Conservation (phyloP, 2,113 vertebrate genomes). For the Ptilonorhynchus violaceus region DNA sequence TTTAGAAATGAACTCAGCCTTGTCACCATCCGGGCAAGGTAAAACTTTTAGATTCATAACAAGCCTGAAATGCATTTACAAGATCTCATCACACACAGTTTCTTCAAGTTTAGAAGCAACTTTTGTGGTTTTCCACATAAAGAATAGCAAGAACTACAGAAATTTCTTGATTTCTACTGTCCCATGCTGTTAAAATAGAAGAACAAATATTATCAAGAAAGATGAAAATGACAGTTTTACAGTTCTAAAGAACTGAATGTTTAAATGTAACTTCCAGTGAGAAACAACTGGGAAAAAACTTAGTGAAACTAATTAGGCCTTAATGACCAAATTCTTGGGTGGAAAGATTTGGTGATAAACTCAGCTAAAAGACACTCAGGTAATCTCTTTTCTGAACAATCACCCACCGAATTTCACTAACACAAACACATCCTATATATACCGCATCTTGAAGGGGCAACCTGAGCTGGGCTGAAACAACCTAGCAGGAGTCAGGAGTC, state of each 20-base stretch:
- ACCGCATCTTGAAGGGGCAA: not conserved
- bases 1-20: conserved; percentile 1
- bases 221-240: not conserved
- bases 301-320: not conserved
- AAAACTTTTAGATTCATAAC: conserved; percentile 45
- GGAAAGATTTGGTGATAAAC: not conserved
- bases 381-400: not conserved
- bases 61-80: conserved; percentile 39
- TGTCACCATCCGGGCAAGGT: not conserved
- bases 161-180: conserved; percentile 33
- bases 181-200: conserved; percentile 46
- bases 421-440: not conserved
- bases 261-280: not conserved
- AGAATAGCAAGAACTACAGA: not conserved
- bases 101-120: conserved; percentile 23
- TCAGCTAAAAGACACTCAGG: not conserved
- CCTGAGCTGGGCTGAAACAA: not conserved
- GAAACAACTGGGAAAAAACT: not conserved
- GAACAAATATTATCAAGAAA: conserved; percentile 54
- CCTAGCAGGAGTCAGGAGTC: not conserved
- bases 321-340: not conserved
- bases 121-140: not conserved
- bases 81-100: conserved; percentile 5
- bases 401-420: not conserved
- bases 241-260: not conserved